Conservation (phyloP, 2,888 invertebrate species). For the Bimastos eiseni region DNA sequence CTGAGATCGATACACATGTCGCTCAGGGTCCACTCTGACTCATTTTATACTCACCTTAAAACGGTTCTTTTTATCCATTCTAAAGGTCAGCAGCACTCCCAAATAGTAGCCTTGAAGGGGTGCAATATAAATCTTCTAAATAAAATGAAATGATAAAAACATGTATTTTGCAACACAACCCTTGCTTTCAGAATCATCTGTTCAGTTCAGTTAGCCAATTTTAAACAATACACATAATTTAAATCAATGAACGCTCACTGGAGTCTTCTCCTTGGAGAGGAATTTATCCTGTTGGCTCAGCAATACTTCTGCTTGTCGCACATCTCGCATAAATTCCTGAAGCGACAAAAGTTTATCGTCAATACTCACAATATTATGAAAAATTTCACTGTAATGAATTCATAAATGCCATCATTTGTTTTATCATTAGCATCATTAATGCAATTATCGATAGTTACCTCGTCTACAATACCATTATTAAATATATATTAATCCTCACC, state of each 20-base stretch:
- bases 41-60: too few species aligned
- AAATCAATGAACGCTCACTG: slow-evolving; percentile 66
- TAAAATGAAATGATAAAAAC: too few species aligned
- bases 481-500: not conserved
- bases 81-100: too few species aligned
- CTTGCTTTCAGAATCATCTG: not conserved
- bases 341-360: not conserved
- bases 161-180: not conserved
- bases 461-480: not conserved
- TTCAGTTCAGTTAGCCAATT: not conserved
- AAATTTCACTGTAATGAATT: not conserved
- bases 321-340: slow-evolving; percentile 87
- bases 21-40: too few species aligned
- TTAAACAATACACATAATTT: not conserved
- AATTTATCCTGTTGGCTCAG: slow-evolving; percentile 97
- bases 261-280: slow-evolving; percentile 92
- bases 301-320: slow-evolving; percentile 93
- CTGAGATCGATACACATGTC: not conserved
- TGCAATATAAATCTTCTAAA: too few species aligned
- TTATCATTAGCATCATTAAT: not conserved
- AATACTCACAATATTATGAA: not conserved
- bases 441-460: too few species aligned
- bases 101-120: too few species aligned
- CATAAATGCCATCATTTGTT: not conserved
- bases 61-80: too few species aligned